A percentile compares a stretch with the other conserved stretches of the same genome.
Evolutionary conservation across 2,113 vertebrate species (phyloP).

Genomic region (Oncorhynchus keta): DNA sequence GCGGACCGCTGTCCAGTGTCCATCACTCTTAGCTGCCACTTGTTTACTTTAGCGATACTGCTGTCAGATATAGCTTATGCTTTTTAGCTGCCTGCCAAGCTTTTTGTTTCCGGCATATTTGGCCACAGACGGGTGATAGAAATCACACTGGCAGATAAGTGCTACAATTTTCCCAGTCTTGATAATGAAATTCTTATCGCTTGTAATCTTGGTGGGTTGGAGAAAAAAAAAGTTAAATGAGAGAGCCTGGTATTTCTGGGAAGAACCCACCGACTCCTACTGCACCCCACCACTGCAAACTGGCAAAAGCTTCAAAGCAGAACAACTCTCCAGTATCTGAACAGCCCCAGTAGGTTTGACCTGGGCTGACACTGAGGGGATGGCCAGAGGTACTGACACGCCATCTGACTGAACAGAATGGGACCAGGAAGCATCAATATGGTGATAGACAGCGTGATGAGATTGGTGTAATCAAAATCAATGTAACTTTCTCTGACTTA

Average conservation of each 20-base stretch:
- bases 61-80: background rate
- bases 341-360: background rate
- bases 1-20: background rate
- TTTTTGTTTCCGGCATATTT: conserved; percentile 28
- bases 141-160: conserved; percentile 22
- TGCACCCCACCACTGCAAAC: background rate
- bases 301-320: background rate
- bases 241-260: conserved; percentile 31
- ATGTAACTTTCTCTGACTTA: too few species aligned
- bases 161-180: conserved; percentile 8
- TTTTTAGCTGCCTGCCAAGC: conserved; percentile 31
- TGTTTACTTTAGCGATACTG: background rate
- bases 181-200: conserved; percentile 10
- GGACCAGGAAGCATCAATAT: too few species aligned
- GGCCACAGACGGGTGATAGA: background rate
- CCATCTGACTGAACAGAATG: too few species aligned
- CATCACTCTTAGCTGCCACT: background rate
- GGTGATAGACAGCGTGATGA: background rate
- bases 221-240: conserved; percentile 37
- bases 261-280: background rate
- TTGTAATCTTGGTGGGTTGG: conserved; percentile 23
- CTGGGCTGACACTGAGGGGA: background rate
- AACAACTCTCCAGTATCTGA: background rate
- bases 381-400: background rate
- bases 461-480: background rate